These are phyloP conservation scores for Mechanitis mazaeus DNA, from an alignment of 2,888 invertebrate genomes.

Conservation along the genomic window DNA sequence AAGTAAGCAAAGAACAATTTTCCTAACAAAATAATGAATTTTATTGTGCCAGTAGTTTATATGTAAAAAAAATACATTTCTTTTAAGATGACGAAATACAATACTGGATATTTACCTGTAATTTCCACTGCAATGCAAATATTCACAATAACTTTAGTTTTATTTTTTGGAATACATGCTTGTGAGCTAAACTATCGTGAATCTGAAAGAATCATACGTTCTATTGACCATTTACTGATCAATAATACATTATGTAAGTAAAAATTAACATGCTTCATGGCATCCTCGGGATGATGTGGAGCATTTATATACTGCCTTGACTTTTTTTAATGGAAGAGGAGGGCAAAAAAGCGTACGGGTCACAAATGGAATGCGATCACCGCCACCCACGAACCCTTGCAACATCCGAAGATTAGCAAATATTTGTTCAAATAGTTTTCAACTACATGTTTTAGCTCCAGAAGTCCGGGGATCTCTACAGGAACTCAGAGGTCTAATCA, in stretches of 20 bases:
- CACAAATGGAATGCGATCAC: too few relatives aligned
- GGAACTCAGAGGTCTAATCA: slow-evolving; percentile 43
- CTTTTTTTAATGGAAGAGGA: too few relatives aligned
- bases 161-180: slow-evolving; percentile 14
- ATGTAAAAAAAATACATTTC: neutral
- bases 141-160: slow-evolving; percentile 1
- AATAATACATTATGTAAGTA: slow-evolving; percentile 21
- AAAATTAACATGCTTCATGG: slow-evolving; percentile 19
- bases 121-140: slow-evolving; percentile 16
- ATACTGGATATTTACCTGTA: slow-evolving; percentile 11
- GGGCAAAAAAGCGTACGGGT: too few relatives aligned
- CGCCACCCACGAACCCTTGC: too few relatives aligned
- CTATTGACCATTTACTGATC: slow-evolving; percentile 18
- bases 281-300: too few relatives aligned
- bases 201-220: slow-evolving; percentile 14
- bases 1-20: slow-evolving; percentile 1
- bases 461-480: slow-evolving; percentile 35
- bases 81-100: neutral
- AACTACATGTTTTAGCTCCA: slow-evolving; percentile 35
- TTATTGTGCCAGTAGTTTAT: neutral
- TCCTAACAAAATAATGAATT: neutral
- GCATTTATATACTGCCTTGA: too few relatives aligned
- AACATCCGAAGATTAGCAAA: too few relatives aligned
- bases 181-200: slow-evolving; percentile 22
- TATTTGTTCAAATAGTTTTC: too few relatives aligned